Percentiles rank a stretch among this genome's conserved stretches.
These are phyloP conservation scores for Rattus norvegicus DNA, from an alignment of 2,113 vertebrate species.

Conservation along the genomic window GRCr8 NC_086025.1:25889001-25889500, in stretches of 20 bases:
- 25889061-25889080: not conserved
- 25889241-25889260: not conserved
- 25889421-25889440: not conserved
- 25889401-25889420: not conserved
- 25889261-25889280: not conserved
- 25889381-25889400: not conserved
- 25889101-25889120: not conserved
- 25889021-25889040: not conserved
- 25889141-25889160: not conserved
- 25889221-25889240: not conserved
- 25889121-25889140: not conserved
- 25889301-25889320: not conserved
- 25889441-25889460: not conserved
- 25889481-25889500: not conserved
- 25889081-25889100: not conserved
- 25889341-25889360: not conserved
- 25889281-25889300: not conserved
- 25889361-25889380: not conserved
- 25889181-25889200: not conserved
- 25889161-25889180: not conserved
- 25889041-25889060: not conserved
- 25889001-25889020: not conserved
- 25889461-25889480: not conserved
- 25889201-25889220: not conserved
- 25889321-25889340: not conserved